These are phyloP conservation scores for Nycticorax nycticorax DNA, from an alignment of 2,113 vertebrate genomes.

Conservation along the genomic window DNA sequence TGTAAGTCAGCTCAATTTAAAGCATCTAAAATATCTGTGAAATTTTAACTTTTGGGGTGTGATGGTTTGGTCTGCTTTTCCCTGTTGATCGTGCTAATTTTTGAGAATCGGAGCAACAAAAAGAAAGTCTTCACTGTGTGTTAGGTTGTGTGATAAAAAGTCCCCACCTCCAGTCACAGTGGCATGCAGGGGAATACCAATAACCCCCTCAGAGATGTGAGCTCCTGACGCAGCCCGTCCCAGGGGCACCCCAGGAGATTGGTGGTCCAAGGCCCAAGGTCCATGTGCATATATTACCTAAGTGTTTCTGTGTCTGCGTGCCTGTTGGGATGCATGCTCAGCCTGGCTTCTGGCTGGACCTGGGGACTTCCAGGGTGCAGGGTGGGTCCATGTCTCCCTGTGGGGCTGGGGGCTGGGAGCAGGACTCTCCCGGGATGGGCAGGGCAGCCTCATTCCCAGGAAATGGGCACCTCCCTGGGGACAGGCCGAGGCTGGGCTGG, in stretches of 20 bases:
- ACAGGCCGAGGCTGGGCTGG: accelerated
- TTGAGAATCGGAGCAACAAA: not conserved
- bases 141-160: not conserved
- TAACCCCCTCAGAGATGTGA: not conserved
- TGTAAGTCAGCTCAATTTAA: not conserved
- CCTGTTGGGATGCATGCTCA: not conserved
- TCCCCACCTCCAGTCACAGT: not conserved
- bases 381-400: not conserved
- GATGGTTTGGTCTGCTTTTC: not conserved
- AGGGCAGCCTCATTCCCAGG: not conserved
- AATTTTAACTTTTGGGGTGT: not conserved
- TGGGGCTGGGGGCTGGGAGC: not conserved
- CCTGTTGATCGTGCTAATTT: not conserved
- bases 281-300: not conserved
- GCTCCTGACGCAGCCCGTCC: accelerated
- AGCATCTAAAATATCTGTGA: not conserved
- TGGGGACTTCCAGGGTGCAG: not conserved
- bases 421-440: not conserved
- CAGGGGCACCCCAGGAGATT: not conserved
- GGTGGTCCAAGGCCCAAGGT: not conserved
- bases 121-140: not conserved
- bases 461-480: accelerated
- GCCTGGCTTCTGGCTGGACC: not conserved
- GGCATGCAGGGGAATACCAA: not conserved
- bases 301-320: accelerated